These are phyloP conservation scores for Cataglyphis cursor DNA, from an alignment of 2,888 invertebrate species.

Conservation along the genomic window DNA sequence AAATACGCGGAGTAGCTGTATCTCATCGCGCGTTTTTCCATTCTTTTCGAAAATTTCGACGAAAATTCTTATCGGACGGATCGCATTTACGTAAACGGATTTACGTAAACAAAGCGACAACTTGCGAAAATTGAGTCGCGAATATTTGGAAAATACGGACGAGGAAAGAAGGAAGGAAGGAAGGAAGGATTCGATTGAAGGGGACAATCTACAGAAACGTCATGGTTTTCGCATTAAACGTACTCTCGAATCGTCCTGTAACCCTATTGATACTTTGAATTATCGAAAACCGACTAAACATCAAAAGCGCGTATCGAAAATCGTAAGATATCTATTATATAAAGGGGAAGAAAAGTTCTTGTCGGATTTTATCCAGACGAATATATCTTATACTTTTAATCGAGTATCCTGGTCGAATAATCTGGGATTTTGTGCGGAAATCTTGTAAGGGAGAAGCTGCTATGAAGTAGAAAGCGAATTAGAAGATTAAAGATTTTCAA, in stretches of 20 bases:
- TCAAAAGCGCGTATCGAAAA: neutral
- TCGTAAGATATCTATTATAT: neutral
- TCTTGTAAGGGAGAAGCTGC: neutral
- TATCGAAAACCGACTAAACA: neutral
- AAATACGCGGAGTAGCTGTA: neutral
- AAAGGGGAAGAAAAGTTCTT: neutral
- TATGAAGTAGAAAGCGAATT: constrained; percentile 3
- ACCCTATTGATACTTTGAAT: neutral
- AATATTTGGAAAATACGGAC: neutral
- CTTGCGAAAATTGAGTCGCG: neutral
- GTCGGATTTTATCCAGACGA: neutral
- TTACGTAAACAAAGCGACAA: neutral
- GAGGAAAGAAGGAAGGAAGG: neutral
- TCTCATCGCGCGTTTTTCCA: neutral
- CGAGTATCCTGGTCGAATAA: neutral
- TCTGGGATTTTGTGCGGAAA: neutral
- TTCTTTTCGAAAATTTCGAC: neutral
- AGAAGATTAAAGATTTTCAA: constrained; percentile 7
- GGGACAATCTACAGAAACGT: neutral
- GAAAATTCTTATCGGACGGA: neutral
- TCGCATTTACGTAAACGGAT: constrained; percentile 7
- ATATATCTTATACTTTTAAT: constrained; percentile 8
- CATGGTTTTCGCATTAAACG: neutral
- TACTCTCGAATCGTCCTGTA: neutral
- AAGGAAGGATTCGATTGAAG: neutral